Percentiles rank a stretch among this genome's conserved stretches.
These are phyloP conservation scores for Hiodon alosoides DNA, from an alignment of 2,113 vertebrate species.

Conservation along the genomic window DNA sequence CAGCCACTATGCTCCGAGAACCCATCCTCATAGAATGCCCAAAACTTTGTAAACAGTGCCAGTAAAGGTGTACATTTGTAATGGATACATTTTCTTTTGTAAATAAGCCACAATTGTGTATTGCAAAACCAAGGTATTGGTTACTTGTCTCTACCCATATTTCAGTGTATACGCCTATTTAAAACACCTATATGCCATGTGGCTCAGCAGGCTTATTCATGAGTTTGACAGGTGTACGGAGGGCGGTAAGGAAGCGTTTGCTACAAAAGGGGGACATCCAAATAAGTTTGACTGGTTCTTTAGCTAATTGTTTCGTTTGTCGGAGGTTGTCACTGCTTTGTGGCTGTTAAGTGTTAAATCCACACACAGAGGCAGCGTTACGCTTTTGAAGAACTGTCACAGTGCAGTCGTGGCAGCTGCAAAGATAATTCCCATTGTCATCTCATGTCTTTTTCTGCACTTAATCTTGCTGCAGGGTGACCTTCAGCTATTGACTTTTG, in stretches of 20 bases:
- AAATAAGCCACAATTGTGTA: background rate
- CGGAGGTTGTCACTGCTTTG: no score
- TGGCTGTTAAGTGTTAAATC: no score
- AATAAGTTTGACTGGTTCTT: no score
- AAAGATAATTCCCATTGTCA: background rate
- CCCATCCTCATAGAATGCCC: no score
- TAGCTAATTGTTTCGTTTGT: no score
- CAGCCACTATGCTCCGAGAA: no score
- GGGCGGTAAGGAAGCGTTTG: no score
- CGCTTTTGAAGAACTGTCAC: background rate
- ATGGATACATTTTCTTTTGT: background rate
- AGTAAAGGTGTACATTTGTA: constrained; percentile 1
- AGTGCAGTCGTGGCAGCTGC: no score
- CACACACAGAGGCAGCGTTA: no score
- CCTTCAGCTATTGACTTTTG: background rate
- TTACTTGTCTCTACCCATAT: background rate
- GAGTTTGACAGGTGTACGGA: background rate
- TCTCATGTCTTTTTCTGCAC: background rate
- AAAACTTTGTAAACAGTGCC: background rate
- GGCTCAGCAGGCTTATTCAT: background rate
- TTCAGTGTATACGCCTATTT: background rate
- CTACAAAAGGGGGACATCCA: no score
- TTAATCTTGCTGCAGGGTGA: background rate
- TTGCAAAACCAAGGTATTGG: background rate
- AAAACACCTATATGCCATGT: background rate